These are phyloP conservation scores for cattle (Bos taurus) DNA, from an alignment of 2,113 vertebrate species.

Conservation along the genomic window DNA sequence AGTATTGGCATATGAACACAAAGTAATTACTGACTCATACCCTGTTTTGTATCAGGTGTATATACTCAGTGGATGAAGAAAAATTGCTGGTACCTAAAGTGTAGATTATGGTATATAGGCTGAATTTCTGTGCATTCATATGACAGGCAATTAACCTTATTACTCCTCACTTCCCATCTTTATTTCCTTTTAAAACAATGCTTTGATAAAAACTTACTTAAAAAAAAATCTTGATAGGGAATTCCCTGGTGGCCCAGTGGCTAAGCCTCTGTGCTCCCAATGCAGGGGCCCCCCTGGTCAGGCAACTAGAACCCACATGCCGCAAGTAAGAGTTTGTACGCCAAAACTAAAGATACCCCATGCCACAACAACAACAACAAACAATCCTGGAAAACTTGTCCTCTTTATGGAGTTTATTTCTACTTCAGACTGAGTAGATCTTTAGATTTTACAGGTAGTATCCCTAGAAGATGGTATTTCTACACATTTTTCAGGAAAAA, in stretches of 20 bases:
- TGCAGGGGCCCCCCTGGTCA: neutral
- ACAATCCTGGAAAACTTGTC: neutral
- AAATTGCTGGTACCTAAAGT: neutral
- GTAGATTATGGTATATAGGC: neutral
- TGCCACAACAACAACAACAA: neutral
- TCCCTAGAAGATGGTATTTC: neutral
- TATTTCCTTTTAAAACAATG: constrained; percentile 7
- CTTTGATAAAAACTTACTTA: neutral
- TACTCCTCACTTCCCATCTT: neutral
- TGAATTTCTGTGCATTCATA: neutral
- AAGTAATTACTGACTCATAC: neutral
- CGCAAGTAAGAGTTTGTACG: neutral
- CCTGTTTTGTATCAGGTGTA: neutral
- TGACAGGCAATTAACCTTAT: neutral
- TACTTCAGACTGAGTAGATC: neutral
- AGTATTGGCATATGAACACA: neutral
- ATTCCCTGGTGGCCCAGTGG: neutral
- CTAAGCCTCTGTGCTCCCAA: neutral
- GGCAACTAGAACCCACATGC: neutral
- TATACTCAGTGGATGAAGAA: neutral
- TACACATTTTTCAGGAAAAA: constrained; percentile 20
- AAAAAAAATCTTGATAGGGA: neutral
- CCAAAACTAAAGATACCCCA: neutral
- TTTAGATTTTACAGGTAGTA: neutral
- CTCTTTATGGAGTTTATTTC: neutral